These are phyloP conservation scores for Neodiprion lecontei DNA, from an alignment of 1,140 invertebrate species.

Conservation along the genomic window DNA sequence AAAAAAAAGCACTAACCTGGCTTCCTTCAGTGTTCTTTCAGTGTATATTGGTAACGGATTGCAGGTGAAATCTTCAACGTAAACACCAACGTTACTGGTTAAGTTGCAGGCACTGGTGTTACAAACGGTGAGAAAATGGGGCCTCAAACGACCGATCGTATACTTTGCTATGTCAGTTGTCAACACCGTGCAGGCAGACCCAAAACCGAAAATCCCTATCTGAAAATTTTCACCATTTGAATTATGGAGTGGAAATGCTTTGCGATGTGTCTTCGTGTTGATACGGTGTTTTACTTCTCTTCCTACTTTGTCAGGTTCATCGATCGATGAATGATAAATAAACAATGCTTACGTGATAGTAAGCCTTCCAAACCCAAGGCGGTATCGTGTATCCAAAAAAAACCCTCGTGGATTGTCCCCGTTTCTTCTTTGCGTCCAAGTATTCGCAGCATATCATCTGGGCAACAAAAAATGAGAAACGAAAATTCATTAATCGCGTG, in stretches of 20 bases:
- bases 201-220: constrained; percentile 84
- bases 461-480: constrained; percentile 39
- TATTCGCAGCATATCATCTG: constrained; percentile 73
- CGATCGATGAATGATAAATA: no score
- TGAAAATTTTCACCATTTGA: constrained; percentile 36
- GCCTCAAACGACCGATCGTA: constrained; percentile 86
- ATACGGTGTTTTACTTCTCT: no score
- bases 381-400: constrained; percentile 68
- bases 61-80: constrained; percentile 73
- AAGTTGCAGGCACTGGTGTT: constrained; percentile 68
- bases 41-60: constrained; percentile 52
- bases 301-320: no score
- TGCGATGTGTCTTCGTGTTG: not conserved
- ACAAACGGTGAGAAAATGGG: constrained; percentile 87
- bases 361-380: constrained; percentile 75
- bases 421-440: constrained; percentile 60
- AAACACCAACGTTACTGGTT: constrained; percentile 65
- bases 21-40: constrained; percentile 71
- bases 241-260: not conserved
- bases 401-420: constrained; percentile 54
- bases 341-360: constrained; percentile 60
- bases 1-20: constrained; percentile 58
- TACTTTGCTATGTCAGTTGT: constrained; percentile 92
- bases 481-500: not conserved
- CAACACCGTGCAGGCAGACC: constrained; percentile 81